These are phyloP conservation scores for Rhinolophus ferrumequinum DNA, from an alignment of 2,113 vertebrate species.

Conservation along the genomic window DNA sequence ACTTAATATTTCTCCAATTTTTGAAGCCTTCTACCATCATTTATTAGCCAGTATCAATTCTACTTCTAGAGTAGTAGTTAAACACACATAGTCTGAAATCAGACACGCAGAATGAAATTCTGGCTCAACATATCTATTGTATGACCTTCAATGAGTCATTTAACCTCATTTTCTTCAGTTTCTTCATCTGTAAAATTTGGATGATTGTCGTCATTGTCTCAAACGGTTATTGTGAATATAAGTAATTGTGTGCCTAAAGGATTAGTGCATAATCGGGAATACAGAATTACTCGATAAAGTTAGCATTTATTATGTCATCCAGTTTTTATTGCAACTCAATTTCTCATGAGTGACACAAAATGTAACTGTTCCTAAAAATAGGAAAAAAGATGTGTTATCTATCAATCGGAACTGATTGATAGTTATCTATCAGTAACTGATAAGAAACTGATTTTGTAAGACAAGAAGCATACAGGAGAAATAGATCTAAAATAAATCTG, in stretches of 20 bases:
- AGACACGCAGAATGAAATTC: neutral
- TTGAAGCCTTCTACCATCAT: neutral
- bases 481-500: neutral
- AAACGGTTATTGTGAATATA: too few relatives aligned
- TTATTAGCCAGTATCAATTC: neutral
- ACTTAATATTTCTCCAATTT: neutral
- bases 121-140: neutral
- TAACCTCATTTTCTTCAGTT: too few relatives aligned
- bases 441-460: neutral
- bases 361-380: too few relatives aligned
- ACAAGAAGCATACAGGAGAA: neutral
- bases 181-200: too few relatives aligned
- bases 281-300: neutral
- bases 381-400: neutral
- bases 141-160: too few relatives aligned
- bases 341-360: neutral
- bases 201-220: too few relatives aligned
- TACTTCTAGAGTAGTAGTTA: neutral
- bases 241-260: too few relatives aligned
- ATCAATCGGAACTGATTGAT: neutral
- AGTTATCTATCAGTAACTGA: neutral
- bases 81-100: neutral
- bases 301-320: neutral
- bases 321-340: neutral
- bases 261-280: too few relatives aligned